A percentile compares a stretch with the other conserved stretches of the same genome.
Evolutionary conservation across 2,888 invertebrate species (phyloP).

Genomic region (Altica lythri): DNA sequence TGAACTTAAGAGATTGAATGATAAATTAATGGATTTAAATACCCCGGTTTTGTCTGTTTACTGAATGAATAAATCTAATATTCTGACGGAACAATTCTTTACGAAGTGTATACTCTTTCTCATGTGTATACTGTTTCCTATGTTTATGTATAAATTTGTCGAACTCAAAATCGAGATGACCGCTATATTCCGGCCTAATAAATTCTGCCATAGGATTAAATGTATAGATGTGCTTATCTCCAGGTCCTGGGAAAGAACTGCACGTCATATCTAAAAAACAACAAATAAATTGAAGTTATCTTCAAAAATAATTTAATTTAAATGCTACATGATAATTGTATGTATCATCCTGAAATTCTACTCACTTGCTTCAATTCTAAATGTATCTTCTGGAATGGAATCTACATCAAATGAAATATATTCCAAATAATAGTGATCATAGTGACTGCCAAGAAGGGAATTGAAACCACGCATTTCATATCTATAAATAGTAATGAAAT

Average conservation of each 20-base stretch:
- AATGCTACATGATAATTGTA: no score
- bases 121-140: constrained; percentile 67
- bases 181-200: constrained; percentile 70
- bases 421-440: constrained; percentile 89
- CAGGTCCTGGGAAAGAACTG: constrained; percentile 85
- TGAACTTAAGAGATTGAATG: no score
- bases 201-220: constrained; percentile 96
- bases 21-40: background rate
- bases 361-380: constrained; percentile 68
- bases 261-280: constrained; percentile 67
- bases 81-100: constrained; percentile 86
- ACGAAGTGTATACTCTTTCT: constrained; percentile 70
- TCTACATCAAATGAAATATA: constrained; percentile 73
- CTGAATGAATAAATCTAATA: constrained; percentile 64
- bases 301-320: no score
- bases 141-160: constrained; percentile 75
- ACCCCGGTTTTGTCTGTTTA: constrained; percentile 52
- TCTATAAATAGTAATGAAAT: constrained; percentile 39
- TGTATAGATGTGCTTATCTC: constrained; percentile 73
- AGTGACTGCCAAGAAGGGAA: constrained; percentile 90
- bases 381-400: constrained; percentile 70
- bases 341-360: no score
- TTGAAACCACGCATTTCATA: constrained; percentile 97
- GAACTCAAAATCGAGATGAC: constrained; percentile 78
- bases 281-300: background rate